Percentiles rank a stretch among this genome's conserved stretches.
Conservation (phyloP, 2,888 invertebrate genomes). For the Scotopteryx bipunctaria region DNA sequence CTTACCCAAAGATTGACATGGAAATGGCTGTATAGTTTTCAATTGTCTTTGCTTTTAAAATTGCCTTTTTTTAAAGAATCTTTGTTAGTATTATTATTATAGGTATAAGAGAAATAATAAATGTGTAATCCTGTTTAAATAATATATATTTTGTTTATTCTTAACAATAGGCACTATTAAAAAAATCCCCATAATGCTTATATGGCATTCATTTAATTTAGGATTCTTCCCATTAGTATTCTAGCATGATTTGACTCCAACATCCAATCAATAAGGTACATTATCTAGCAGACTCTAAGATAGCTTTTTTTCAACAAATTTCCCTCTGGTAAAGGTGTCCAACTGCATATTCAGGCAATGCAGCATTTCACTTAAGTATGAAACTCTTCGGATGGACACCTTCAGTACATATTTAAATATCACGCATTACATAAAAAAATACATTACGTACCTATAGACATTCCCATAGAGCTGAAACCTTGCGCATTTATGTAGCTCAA, state of each 20-base stretch:
- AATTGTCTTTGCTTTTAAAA: not conserved
- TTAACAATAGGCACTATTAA: conserved; percentile 53
- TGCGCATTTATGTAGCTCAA: too few species aligned
- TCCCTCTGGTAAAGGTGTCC: too few species aligned
- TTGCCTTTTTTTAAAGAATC: too few species aligned
- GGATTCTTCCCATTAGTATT: not conserved
- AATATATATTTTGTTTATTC: conserved; percentile 47
- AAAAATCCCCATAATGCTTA: conserved; percentile 58
- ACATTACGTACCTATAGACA: too few species aligned
- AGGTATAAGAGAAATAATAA: conserved; percentile 3
- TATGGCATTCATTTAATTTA: conserved; percentile 47
- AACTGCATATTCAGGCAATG: too few species aligned
- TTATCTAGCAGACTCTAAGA: too few species aligned
- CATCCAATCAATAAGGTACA: not conserved
- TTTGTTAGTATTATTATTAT: not conserved
- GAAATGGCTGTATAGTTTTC: conserved; percentile 89
- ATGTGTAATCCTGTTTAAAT: conserved; percentile 3
- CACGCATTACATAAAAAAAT: too few species aligned
- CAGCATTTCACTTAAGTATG: too few species aligned
- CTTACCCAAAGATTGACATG: conserved; percentile 95
- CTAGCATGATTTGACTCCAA: conserved; percentile 9
- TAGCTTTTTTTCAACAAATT: too few species aligned
- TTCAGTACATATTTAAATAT: too few species aligned
- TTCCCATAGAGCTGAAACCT: too few species aligned
- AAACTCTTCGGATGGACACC: too few species aligned